Percentiles rank a stretch among this genome's conserved stretches.
Conservation (phyloP, 2,888 invertebrate species). For the Balanococcus diminutus region DNA sequence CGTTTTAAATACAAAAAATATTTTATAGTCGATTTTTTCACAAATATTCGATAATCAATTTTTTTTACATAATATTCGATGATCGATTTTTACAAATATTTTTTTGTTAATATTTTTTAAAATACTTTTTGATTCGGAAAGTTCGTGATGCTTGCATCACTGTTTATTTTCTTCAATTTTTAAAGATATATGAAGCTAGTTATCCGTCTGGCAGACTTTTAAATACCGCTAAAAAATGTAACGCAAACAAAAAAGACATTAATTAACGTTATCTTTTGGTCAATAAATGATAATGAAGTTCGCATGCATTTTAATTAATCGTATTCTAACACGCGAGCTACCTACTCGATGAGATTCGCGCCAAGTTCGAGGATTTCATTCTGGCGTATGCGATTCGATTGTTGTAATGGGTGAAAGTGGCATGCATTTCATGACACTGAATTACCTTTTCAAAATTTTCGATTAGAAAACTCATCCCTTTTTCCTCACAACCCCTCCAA, state of each 20-base stretch:
- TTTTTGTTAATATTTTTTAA: too few relatives aligned
- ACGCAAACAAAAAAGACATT: neutral
- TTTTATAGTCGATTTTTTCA: too few relatives aligned
- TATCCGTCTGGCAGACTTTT: neutral
- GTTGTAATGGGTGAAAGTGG: neutral
- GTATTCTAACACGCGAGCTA: neutral
- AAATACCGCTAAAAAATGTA: slow-evolving; percentile 8
- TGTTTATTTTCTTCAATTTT: neutral
- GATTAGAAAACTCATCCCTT: too few relatives aligned
- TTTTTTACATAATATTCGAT: too few relatives aligned
- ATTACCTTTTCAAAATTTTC: too few relatives aligned
- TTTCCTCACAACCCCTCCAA: too few relatives aligned
- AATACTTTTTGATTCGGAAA: too few relatives aligned
- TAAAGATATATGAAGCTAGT: neutral
- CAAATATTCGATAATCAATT: too few relatives aligned
- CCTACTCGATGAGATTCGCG: neutral
- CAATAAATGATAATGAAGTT: slow-evolving; percentile 16
- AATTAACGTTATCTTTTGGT: slow-evolving; percentile 34
- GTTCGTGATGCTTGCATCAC: too few relatives aligned
- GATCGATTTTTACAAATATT: too few relatives aligned
- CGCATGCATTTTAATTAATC: slow-evolving; percentile 25
- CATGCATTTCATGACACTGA: neutral
- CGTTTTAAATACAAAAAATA: too few relatives aligned
- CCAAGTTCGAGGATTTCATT: neutral
- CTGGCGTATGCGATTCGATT: neutral